These are phyloP conservation scores for Raja brachyura DNA, from an alignment of 2,113 vertebrate species.

Conservation along the genomic window DNA sequence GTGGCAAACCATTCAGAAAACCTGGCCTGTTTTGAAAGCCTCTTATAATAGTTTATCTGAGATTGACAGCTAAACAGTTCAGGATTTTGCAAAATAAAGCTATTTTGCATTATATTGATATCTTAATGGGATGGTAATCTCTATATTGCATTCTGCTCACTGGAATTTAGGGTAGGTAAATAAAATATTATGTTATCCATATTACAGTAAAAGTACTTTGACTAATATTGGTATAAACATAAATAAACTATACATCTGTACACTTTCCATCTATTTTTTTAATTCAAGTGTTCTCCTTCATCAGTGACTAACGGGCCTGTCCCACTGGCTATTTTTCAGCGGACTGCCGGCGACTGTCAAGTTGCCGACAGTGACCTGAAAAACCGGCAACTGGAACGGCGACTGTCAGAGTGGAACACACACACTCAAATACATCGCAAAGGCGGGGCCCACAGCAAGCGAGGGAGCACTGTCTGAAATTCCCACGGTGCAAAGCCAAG, in stretches of 20 bases:
- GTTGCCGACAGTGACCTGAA: too few species aligned
- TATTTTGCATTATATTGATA: background rate
- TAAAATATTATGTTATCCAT: background rate
- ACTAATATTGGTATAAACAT: background rate
- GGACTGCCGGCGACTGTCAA: too few species aligned
- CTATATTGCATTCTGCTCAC: background rate
- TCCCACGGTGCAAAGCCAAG: too few species aligned
- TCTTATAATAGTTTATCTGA: background rate
- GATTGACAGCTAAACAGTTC: constrained; percentile 7
- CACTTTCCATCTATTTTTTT: background rate
- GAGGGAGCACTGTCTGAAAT: too few species aligned
- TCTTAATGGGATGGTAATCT: background rate
- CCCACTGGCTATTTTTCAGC: too few species aligned
- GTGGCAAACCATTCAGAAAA: too few species aligned
- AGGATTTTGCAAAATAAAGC: background rate
- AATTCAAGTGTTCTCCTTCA: background rate
- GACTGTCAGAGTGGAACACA: too few species aligned
- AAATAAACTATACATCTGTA: too few species aligned
- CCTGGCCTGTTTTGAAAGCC: too few species aligned
- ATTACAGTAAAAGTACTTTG: background rate
- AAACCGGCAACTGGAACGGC: too few species aligned
- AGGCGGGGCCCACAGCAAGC: too few species aligned
- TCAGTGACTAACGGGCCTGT: background rate
- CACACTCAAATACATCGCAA: too few species aligned
- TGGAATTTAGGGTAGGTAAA: background rate